phyloP scores from a whole-genome alignment of 2,888 invertebrate genomes.

The Apotomis turbidana region DNA sequence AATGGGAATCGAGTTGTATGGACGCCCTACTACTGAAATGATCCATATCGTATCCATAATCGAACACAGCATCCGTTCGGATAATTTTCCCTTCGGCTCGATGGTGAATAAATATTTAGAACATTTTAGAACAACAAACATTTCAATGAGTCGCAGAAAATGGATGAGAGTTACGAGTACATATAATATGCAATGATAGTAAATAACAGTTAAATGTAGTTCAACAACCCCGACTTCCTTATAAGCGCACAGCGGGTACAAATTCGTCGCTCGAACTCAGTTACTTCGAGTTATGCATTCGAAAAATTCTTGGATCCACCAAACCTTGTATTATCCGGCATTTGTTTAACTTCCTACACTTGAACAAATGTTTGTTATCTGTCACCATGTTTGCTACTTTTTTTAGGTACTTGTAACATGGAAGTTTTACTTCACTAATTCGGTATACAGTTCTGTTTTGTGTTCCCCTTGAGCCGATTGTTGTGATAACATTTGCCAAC shows the following conservation, averaged over 20 bases:
- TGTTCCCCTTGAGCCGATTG: slow-evolving; percentile 17
- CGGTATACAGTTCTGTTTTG: slow-evolving; percentile 15
- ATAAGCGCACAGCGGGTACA: background rate
- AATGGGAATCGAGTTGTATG: too few relatives aligned
- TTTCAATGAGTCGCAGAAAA: background rate
- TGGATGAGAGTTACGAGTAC: too few relatives aligned
- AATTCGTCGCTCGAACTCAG: background rate
- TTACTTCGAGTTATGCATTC: background rate
- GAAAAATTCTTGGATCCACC: background rate
- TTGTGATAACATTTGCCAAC: slow-evolving; percentile 24
- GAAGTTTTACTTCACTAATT: background rate
- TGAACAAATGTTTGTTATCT: background rate
- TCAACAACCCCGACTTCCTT: background rate
- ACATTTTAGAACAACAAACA: too few relatives aligned
- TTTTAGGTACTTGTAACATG: slow-evolving; percentile 1
- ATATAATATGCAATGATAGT: background rate
- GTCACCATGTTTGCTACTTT: background rate
- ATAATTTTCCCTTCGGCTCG: too few relatives aligned
- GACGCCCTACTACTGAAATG: too few relatives aligned
- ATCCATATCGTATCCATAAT: too few relatives aligned
- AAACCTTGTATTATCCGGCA: background rate
- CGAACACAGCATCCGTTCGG: too few relatives aligned
- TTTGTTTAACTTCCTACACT: background rate
- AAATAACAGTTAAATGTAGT: background rate
- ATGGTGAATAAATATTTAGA: too few relatives aligned